Conservation (phyloP, 1,140 invertebrate species). For the Zaprionus africanus region DNA sequence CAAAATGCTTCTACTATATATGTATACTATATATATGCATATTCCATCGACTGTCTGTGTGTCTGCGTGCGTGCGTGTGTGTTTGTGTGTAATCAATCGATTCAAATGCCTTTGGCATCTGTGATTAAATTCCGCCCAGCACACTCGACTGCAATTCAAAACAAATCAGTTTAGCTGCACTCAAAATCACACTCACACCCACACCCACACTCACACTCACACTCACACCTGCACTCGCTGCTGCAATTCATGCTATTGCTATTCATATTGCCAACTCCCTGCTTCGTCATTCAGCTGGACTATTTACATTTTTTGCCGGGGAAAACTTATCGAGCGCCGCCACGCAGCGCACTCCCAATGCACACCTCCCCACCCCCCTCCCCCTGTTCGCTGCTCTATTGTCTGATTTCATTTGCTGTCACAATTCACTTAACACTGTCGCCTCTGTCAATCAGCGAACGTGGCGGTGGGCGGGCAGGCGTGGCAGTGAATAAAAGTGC, state of each 20-base stretch:
- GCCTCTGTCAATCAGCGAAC: slow-evolving; percentile 14
- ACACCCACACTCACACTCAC: no score
- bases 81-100: slow-evolving; percentile 7
- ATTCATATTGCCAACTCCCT: slow-evolving; percentile 4
- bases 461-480: neutral
- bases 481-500: neutral
- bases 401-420: slow-evolving; percentile 59
- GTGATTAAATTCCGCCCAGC: slow-evolving; percentile 16
- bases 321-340: neutral
- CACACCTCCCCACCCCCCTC: neutral
- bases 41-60: neutral
- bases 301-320: slow-evolving; percentile 3
- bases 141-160: slow-evolving; percentile 14
- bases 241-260: neutral
- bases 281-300: neutral
- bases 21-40: neutral
- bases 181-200: neutral
- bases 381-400: slow-evolving; percentile 9
- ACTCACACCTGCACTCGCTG: neutral
- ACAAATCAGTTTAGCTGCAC: slow-evolving; percentile 20
- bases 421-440: slow-evolving; percentile 53
- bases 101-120: neutral
- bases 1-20: neutral
- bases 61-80: neutral
- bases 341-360: neutral